A percentile compares a stretch with the other conserved stretches of the same genome.
phyloP scores from a whole-genome alignment of 2,113 vertebrate genomes.

The Triplophysa dalaica region DNA sequence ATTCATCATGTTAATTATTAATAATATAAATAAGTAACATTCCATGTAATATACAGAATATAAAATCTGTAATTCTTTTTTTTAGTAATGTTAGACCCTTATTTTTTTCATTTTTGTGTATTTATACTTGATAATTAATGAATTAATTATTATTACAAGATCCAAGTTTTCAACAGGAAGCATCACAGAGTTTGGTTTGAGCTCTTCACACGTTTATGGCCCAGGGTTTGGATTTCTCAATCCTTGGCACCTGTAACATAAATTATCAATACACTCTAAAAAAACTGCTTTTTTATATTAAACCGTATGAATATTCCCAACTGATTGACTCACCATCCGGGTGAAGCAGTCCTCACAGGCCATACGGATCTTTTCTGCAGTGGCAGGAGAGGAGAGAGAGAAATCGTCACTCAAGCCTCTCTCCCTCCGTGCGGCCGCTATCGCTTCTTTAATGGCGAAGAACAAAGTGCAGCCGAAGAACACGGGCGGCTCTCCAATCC shows the following conservation, averaged over 20 bases:
- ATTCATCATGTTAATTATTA: too few species aligned
- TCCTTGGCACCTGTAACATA: not conserved
- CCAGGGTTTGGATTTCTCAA: conserved; percentile 30
- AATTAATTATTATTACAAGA: not conserved
- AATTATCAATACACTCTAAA: not conserved
- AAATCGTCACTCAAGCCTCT: conserved; percentile 61
- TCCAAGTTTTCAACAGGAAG: not conserved
- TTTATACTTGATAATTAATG: not conserved
- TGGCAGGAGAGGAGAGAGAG: conserved; percentile 69
- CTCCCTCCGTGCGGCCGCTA: conserved; percentile 62
- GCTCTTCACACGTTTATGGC: conserved; percentile 49
- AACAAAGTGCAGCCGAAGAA: conserved; percentile 75
- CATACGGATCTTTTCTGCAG: conserved; percentile 67
- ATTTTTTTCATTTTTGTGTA: not conserved
- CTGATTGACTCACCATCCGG: conserved; percentile 59
- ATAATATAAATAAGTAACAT: too few species aligned
- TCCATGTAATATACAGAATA: too few species aligned
- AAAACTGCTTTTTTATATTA: not conserved
- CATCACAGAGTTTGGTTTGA: not conserved
- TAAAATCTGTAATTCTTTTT: too few species aligned
- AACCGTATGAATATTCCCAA: not conserved
- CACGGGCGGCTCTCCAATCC: conserved; percentile 68
- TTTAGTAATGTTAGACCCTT: too few species aligned
- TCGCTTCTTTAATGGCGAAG: conserved; percentile 72
- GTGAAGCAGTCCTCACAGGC: conserved; percentile 76